Evolutionary conservation across 2,888 invertebrate species (phyloP).

Genomic region (Halocaridina rubra): DNA sequence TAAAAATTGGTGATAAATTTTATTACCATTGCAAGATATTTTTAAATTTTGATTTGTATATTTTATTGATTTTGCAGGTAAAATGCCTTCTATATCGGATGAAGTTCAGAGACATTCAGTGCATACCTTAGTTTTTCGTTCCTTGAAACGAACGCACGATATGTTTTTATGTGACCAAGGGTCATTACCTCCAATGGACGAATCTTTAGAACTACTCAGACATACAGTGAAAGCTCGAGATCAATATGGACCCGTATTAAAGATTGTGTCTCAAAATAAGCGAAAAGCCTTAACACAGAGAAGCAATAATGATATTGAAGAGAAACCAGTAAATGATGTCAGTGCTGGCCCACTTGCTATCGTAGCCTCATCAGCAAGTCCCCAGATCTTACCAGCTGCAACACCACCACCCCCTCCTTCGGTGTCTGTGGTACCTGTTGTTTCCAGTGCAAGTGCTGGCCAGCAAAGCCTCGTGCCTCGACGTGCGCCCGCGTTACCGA

Average conservation of each 20-base stretch:
- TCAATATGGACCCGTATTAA: conserved; percentile 86
- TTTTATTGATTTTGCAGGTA: conserved; percentile 68
- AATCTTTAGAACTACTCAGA: conserved; percentile 80
- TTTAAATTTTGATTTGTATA: too few species aligned
- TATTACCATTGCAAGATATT: too few species aligned
- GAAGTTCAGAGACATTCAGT: conserved; percentile 97
- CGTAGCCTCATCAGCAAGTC: conserved; percentile 10
- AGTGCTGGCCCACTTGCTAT: conserved; percentile 25
- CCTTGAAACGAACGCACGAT: conserved; percentile 96
- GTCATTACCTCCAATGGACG: conserved; percentile 84
- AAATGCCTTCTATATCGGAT: conserved; percentile 58
- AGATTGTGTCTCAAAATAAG: conserved; percentile 72
- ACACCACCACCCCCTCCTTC: conserved; percentile 40
- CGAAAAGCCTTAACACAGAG: conserved; percentile 30
- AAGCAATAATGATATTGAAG: conserved; percentile 75
- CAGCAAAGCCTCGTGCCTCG: conserved; percentile 72
- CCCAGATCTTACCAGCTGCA: background rate
- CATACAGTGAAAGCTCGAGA: conserved; percentile 83
- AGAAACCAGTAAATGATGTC: conserved; percentile 66
- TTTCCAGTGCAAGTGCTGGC: conserved; percentile 48
- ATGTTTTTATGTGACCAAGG: conserved; percentile 95
- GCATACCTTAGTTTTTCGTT: conserved; percentile 95
- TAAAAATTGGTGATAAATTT: too few species aligned
- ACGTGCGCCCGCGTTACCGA: conserved; percentile 90
- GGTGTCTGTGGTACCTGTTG: conserved; percentile 21